phyloP scores from a whole-genome alignment of 1,140 invertebrate genomes.

The Mactra quadrangularis region DNA sequence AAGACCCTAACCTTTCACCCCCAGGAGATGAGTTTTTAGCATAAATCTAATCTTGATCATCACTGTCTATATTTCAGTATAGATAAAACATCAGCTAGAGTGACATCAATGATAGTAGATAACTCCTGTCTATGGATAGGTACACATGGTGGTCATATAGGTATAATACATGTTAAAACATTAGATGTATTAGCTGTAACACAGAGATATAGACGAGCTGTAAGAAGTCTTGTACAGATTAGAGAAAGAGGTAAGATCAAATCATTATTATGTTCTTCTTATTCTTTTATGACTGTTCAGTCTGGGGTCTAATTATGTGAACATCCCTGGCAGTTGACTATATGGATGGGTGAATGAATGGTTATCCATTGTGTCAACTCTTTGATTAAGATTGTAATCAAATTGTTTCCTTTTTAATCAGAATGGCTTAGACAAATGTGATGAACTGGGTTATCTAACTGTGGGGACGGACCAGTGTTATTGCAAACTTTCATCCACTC shows the following conservation, averaged over 20 bases:
- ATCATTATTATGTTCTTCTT: neutral
- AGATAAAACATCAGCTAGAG: constrained; percentile 60
- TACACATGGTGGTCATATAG: constrained; percentile 74
- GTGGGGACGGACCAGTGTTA: too few relatives aligned
- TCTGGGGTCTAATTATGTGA: neutral
- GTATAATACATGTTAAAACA: constrained; percentile 68
- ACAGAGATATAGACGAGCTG: constrained; percentile 67
- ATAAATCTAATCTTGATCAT: too few relatives aligned
- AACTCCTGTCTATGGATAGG: constrained; percentile 74
- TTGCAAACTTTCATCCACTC: too few relatives aligned
- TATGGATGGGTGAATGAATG: neutral
- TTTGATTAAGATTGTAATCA: too few relatives aligned
- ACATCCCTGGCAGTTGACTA: neutral
- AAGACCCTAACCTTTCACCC: too few relatives aligned
- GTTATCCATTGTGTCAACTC: neutral
- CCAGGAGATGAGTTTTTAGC: too few relatives aligned
- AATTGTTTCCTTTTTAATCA: too few relatives aligned
- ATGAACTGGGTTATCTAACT: too few relatives aligned
- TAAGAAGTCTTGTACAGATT: constrained; percentile 68
- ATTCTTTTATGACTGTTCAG: neutral
- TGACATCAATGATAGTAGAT: constrained; percentile 71
- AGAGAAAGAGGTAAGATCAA: constrained; percentile 61
- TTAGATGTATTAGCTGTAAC: constrained; percentile 62
- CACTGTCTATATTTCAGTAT: constrained; percentile 66
- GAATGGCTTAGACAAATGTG: too few relatives aligned